phyloP scores from a whole-genome alignment of 1,140 invertebrate species.

The Aporrectodea caliginosa region DNA sequence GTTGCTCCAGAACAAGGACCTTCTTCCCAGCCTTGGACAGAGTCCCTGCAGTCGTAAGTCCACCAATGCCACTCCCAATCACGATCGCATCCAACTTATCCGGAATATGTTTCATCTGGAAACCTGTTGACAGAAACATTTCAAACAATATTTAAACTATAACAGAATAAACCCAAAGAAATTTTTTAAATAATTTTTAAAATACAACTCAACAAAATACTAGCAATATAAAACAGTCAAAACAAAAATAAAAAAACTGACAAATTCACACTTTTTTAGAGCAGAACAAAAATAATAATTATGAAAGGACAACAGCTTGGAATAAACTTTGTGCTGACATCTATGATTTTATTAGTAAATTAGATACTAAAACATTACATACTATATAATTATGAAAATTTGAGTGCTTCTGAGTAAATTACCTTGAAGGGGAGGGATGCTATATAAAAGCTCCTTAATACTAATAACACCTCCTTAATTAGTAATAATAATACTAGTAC shows the following conservation, averaged over 20 bases:
- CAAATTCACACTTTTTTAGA: background rate
- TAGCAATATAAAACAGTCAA: background rate
- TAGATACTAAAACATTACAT: too few relatives aligned
- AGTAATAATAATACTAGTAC: too few relatives aligned
- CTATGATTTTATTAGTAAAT: too few relatives aligned
- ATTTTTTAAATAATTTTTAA: too few relatives aligned
- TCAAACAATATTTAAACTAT: background rate
- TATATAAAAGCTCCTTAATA: too few relatives aligned
- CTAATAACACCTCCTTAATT: too few relatives aligned
- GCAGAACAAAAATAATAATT: background rate
- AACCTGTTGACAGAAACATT: constrained; percentile 38
- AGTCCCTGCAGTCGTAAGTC: constrained; percentile 48
- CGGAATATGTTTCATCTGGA: constrained; percentile 41
- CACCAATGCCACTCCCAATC: constrained; percentile 55
- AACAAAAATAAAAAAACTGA: background rate
- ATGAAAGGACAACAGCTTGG: too few relatives aligned
- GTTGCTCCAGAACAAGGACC: constrained; percentile 55
- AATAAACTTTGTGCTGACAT: too few relatives aligned
- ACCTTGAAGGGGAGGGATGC: too few relatives aligned
- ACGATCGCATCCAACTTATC: constrained; percentile 54
- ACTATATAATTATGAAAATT: too few relatives aligned
- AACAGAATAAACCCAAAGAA: too few relatives aligned
- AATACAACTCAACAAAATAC: background rate
- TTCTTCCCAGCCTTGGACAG: constrained; percentile 49
- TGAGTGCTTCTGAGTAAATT: too few relatives aligned